Conservation (phyloP, 1,140 invertebrate species). For the Drosophila murphyi region DNA sequence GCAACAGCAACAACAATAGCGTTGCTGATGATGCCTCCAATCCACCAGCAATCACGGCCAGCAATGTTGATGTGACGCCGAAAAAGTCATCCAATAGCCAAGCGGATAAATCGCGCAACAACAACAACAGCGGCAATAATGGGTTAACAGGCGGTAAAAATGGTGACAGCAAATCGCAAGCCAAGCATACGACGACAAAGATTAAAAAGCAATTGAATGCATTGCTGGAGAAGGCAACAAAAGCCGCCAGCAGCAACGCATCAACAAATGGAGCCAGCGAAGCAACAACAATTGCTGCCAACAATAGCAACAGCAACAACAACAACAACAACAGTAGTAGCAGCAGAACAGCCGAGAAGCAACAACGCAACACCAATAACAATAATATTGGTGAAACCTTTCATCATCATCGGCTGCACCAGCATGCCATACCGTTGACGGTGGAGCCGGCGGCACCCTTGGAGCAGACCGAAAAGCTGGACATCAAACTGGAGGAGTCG, state of each 20-base stretch:
- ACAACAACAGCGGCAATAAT: conserved; percentile 36
- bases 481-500: conserved; percentile 79
- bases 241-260: conserved; percentile 27
- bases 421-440: conserved; percentile 76
- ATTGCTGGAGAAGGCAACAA: conserved; percentile 71
- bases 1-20: conserved; percentile 27
- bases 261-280: conserved; percentile 24
- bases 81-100: conserved; percentile 59
- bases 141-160: conserved; percentile 15
- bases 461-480: conserved; percentile 81
- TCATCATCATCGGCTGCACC: conserved; percentile 68
- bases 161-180: conserved; percentile 53
- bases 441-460: conserved; percentile 79
- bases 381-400: conserved; percentile 44
- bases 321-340: conserved; percentile 1
- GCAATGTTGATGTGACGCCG: conserved; percentile 33
- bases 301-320: conserved; percentile 4
- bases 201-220: conserved; percentile 82
- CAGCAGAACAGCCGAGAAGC: conserved; percentile 47
- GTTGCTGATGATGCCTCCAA: conserved; percentile 16
- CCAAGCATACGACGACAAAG: conserved; percentile 71
- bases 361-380: conserved; percentile 31
- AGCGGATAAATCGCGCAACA: conserved; percentile 55
- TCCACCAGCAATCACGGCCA: conserved; percentile 27
- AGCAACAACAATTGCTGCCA: conserved; percentile 27